Conservation (phyloP, 2,797 vertebrate species). For the Neopelma chrysocephalum region DNA sequence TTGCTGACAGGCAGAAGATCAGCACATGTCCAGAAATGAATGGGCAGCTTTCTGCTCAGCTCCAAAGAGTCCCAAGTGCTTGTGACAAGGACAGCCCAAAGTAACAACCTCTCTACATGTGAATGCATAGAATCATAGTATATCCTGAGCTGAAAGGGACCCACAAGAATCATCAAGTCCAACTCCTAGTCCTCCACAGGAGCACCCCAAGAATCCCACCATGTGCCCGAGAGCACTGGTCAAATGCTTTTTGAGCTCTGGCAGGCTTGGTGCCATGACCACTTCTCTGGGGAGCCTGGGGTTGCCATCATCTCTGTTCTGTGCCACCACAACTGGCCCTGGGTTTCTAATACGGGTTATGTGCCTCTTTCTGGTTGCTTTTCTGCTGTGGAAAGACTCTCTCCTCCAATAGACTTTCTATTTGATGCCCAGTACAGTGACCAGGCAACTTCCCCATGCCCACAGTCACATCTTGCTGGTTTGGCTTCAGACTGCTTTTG, state of each 20-base stretch:
- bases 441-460: not conserved
- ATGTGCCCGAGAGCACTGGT: not conserved
- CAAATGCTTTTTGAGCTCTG: not conserved
- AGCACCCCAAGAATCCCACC: not conserved
- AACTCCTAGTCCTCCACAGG: not conserved
- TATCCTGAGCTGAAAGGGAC: not conserved
- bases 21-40: not conserved
- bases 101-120: fast-evolving
- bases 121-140: not conserved
- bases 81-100: not conserved
- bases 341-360: not conserved
- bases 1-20: not conserved
- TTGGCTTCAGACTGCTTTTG: not conserved
- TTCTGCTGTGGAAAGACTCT: not conserved
- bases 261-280: not conserved
- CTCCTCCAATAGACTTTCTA: not conserved
- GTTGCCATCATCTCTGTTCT: not conserved
- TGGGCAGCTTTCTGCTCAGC: not conserved
- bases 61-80: not conserved
- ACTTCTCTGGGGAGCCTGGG: not conserved
- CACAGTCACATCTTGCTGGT: not conserved
- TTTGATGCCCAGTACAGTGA: fast-evolving
- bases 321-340: not conserved
- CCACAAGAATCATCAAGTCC: not conserved
- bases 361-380: not conserved